Base-by-base conservation (phyloP, 1,140 invertebrate genomes). In the Chionoecetes opilio region DNA sequence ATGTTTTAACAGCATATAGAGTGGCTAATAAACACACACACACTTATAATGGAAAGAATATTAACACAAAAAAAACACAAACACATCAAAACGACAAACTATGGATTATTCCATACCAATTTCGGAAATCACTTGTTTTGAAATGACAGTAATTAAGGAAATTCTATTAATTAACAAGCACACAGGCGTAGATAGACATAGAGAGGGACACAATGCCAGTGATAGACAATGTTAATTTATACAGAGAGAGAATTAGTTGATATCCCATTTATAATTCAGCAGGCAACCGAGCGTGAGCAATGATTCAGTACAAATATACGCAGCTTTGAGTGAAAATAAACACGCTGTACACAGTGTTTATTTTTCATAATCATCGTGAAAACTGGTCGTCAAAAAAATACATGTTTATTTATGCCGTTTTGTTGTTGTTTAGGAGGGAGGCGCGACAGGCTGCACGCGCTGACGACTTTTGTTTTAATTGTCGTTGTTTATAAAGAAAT, bases 241-340 rank as follows among this genome's bases (percentile, higher is more conserved):
- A 75, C 63, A 75, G 84, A 86, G 84, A 34, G 84, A 86, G 84
- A 86, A 35, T 34, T 38, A 75, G 53, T 75, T 34, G 29, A 35
- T 17, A 34, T 32, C 11, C 11, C 29, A 91, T 75, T 32, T 75
- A 91, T 91, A 91, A 91, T 75, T 63, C 89, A 91, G 29, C 41
- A 31, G 88, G 37, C 89, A 91, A 38, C 89, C 34, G 41, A 26
- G 46, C 89, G 32, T 75, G 89, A 75, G 89, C 38, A 75, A 91
- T 38, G 41, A 91, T 91, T 91, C 35, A 91, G 63, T 91, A 91
- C 89, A 91, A 91, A 91, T 91, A 75, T 91, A 53, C 46, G 63
- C 89, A 75, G 63, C 89, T 91, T 75, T 75, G 89, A 91, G 89
- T 91, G 89, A 91, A 91, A 91, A 91, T 91, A 91, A 75, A 91